Conservation (phyloP, 1,140 invertebrate species). For the Telenomus remus region DNA sequence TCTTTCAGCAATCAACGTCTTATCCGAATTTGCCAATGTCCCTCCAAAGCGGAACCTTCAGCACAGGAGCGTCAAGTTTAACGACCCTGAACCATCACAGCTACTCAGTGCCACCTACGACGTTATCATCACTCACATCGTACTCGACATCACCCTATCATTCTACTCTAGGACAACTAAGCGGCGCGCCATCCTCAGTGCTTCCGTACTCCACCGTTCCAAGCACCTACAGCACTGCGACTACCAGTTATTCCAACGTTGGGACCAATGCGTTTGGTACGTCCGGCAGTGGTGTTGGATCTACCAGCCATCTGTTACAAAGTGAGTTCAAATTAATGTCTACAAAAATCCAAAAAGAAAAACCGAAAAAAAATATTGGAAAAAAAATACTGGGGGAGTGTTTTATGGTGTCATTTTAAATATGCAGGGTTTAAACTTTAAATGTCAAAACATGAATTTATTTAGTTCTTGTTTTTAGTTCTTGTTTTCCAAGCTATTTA, state of each 20-base stretch:
- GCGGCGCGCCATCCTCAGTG: slow-evolving; percentile 67
- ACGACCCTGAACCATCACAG: slow-evolving; percentile 67
- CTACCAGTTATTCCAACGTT: slow-evolving; percentile 69
- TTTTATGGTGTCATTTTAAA: too few species aligned
- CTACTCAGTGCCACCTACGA: slow-evolving; percentile 68
- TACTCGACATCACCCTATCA: slow-evolving; percentile 70
- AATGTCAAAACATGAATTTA: too few species aligned
- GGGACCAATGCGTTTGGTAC: slow-evolving; percentile 73
- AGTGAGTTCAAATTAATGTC: slow-evolving; percentile 37
- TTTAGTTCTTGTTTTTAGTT: too few species aligned
- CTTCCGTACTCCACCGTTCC: slow-evolving; percentile 68
- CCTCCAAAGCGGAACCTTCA: slow-evolving; percentile 70
- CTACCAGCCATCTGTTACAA: slow-evolving; percentile 62
- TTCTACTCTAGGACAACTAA: slow-evolving; percentile 65
- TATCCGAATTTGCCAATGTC: slow-evolving; percentile 71
- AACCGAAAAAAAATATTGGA: too few species aligned
- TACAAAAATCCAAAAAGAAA: too few species aligned
- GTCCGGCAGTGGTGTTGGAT: slow-evolving; percentile 62
- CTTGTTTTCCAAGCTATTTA: too few species aligned
- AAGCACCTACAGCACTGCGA: slow-evolving; percentile 68
- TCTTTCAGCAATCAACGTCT: slow-evolving; percentile 64
- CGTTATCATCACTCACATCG: slow-evolving; percentile 66
- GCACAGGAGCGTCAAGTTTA: slow-evolving; percentile 64
- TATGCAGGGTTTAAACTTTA: too few species aligned
- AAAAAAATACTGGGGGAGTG: too few species aligned